Base-by-base conservation (phyloP, 2,797 vertebrate species). In the Tolypeutes matacus region DNA sequence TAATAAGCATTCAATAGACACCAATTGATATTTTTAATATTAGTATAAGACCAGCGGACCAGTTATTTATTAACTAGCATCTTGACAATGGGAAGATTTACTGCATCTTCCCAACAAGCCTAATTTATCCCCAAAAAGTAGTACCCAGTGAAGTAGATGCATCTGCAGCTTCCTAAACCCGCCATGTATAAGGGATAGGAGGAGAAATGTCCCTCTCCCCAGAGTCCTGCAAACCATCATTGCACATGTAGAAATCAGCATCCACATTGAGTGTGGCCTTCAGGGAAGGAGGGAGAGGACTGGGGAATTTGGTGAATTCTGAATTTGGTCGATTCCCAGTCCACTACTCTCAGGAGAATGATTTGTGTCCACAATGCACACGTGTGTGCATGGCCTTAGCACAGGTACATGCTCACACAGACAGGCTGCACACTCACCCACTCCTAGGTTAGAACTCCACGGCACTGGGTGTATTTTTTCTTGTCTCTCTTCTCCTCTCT, bases 71-170 rank as follows among this genome's bases (percentile, higher is more conserved):
- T 73, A 81, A 78, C 58, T 56, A 78, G 17, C 78, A 31, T 64
- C 77, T 92, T 94, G 85, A 87, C 58, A 95, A 70, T 72, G 58
- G 39, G 46, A 95, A 93, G 85, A 93, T 42, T 69, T 51, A 75
- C 1, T 58, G 25, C 60, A n/a, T 86, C 69, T 70, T 92, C 62
- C 82, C 75, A 92, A 13, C 0, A n/a, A 86, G 31, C 20, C 14
- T 51, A 7, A 81, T 83, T 90, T 78, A 82, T 53, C 42, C 51
- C 49, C 53, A 46, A 86, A 85, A 69, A 81, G 20, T 15, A 29
- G 60, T 31, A 42, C 14, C 39, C 46, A 65, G 29, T 4, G 36
- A 67, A 34, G 75, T 76, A 69, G 76, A 39, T 31, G 25, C 3
- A 23, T 21, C 25, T 86, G 46, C 23, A 76, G 36, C 21, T 39